Percentiles rank a stretch among this genome's conserved stretches.
Evolutionary conservation across 2,113 vertebrate genomes (phyloP).

Genomic region (Pachypanchax playfairii): DNA sequence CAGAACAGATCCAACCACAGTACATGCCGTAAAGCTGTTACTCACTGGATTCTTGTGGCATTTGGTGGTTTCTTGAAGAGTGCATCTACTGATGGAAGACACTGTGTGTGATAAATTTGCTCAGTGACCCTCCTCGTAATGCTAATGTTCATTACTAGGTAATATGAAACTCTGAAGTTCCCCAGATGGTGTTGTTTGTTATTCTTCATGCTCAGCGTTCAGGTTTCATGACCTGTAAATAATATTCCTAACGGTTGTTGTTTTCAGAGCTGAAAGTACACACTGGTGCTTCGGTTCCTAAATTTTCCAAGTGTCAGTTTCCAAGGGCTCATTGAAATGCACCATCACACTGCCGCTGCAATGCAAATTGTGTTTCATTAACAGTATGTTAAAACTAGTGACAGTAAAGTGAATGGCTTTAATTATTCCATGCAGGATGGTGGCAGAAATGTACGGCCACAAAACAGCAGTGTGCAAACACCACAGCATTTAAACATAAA

Average conservation of each 20-base stretch:
- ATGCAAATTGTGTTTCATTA: conserved; percentile 35
- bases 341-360: background rate
- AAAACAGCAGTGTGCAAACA: conserved; percentile 27
- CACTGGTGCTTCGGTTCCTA: conserved; percentile 62
- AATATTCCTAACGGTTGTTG: conserved; percentile 75
- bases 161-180: conserved; percentile 83
- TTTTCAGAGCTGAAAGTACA: conserved; percentile 77
- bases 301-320: conserved; percentile 35
- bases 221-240: conserved; percentile 79
- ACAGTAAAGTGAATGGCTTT: conserved; percentile 26
- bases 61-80: conserved; percentile 44
- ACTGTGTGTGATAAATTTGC: conserved; percentile 60
- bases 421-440: conserved; percentile 17
- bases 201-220: conserved; percentile 79
- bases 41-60: conserved; percentile 55
- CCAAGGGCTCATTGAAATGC: conserved; percentile 28
- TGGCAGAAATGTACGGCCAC: conserved; percentile 25
- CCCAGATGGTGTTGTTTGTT: conserved; percentile 75
- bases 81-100: conserved; percentile 40
- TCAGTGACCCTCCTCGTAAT: conserved; percentile 72
- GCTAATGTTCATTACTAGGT: conserved; percentile 76
- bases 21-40: conserved; percentile 38
- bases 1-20: conserved; percentile 45
- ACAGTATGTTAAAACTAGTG: conserved; percentile 13
- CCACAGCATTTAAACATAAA: conserved; percentile 29